Evolutionary conservation across 2,888 invertebrate species (phyloP), one percentile per base, ranked within the genome.

Genomic region (Congeria kusceri): DNA sequence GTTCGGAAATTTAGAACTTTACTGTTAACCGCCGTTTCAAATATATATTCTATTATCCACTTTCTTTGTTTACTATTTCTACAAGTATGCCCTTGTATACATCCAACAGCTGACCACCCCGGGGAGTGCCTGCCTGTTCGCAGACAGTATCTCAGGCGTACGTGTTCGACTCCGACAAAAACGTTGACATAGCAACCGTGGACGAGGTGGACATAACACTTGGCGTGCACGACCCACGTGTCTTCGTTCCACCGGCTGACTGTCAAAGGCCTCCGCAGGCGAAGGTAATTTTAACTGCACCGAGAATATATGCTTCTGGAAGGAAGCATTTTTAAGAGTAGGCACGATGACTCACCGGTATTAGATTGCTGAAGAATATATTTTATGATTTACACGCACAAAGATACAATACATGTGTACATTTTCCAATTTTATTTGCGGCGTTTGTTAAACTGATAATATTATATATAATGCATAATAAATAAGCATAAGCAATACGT

Each of bases 161-260:
- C 47, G 72, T 71, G 11, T 80, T 80, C 46, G 69, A 76, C 27
- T 71, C 68, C 39, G 64, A 80, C 67, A 71, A 80, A 39, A 64
- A 76, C 53, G 75, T 80, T 1, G 75, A 80, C 44, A 67, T 80
- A 3, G 71, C 63, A 13, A 58, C 63, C 15, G 70, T 46, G 11
- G 75, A 80, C 44, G 63, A 75, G 9, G 58, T 65, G 32, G 71
- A 71, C 53, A 57, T 80, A 15, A 68, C 67, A 13, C 53, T 57
- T 11, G 80, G 75, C 9, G 61, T 71, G 28, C 44, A 64, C n/a
- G 68, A 80, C 25, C 46, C 53, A 23, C 58, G 71, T n/a, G 63
- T 80, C 32, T 80, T 80, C 32, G 64, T 46, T 25, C 70, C 67
- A 20, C 80, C 80, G 7, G 32, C 62, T 27, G 11, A 32, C 2